These are phyloP conservation scores for Ephialtes manifestator DNA, from an alignment of 2,888 invertebrate species.

Conservation along the genomic window DNA sequence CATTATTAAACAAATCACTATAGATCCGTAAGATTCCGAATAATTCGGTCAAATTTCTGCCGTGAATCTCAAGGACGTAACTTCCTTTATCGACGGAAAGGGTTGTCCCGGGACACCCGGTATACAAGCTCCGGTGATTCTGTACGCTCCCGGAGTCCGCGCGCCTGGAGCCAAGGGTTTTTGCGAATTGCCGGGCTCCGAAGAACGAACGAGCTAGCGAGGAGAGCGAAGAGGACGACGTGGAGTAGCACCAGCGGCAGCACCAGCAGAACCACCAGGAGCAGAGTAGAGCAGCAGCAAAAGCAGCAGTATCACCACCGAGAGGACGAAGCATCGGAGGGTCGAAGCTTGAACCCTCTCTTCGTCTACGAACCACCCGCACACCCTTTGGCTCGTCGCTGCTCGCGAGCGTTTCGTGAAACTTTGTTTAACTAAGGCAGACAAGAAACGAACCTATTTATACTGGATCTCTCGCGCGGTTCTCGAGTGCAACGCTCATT, in stretches of 20 bases:
- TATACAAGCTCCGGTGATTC: slow-evolving; percentile 49
- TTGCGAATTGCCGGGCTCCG: slow-evolving; percentile 82
- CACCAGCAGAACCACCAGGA: slow-evolving; percentile 40
- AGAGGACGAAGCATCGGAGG: slow-evolving; percentile 64
- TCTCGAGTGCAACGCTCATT: not conserved
- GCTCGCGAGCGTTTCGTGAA: slow-evolving; percentile 75
- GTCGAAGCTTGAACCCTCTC: slow-evolving; percentile 69
- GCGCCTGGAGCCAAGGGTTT: slow-evolving; percentile 82
- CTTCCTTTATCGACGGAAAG: slow-evolving; percentile 1
- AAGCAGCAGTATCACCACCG: slow-evolving; percentile 30
- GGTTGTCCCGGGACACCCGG: slow-evolving; percentile 56
- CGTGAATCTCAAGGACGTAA: slow-evolving; percentile 3
- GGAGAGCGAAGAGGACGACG: slow-evolving; percentile 60
- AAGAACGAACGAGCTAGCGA: slow-evolving; percentile 61
- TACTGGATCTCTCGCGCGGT: slow-evolving; percentile 74
- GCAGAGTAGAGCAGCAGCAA: not conserved
- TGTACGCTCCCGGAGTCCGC: slow-evolving; percentile 71
- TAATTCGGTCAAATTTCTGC: not conserved
- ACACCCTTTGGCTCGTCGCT: slow-evolving; percentile 68
- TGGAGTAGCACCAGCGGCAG: slow-evolving; percentile 53
- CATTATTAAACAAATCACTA: too few relatives aligned
- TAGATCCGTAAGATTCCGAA: not conserved
- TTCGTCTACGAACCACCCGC: slow-evolving; percentile 57
- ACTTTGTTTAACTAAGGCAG: slow-evolving; percentile 85
- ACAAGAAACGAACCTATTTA: slow-evolving; percentile 85